Evolutionary conservation across 1,140 invertebrate species (phyloP), one percentile per base, ranked within the genome.

Genomic region (Kradibia gibbosae): DNA sequence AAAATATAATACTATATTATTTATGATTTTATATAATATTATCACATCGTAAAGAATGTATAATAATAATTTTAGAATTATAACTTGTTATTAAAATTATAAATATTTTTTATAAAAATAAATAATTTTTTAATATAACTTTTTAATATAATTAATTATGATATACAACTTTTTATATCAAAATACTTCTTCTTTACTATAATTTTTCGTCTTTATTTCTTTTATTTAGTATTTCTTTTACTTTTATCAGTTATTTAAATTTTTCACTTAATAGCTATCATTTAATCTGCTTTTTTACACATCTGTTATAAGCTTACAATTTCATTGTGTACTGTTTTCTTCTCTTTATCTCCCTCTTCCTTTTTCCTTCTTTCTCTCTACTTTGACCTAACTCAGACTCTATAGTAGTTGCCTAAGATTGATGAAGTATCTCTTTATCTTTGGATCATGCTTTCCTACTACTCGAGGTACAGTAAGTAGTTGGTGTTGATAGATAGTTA

Each of bases 401-500:
- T n/a, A n/a, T 34, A 22, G 25, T 57, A 78, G 25, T 13, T 28
- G 60, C 28, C 50, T 81, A 85, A 86, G 86, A 86, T 85, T 86
- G 86, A 86, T 86, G 84, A 83, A 77, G 82, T 83, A 80, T 85
- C 85, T 86, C 85, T 85, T 86, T 85, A 86, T 85, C 86, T 87
- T 84, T 84, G 84, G 85, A 86, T 86, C 86, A 86, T 84, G 86
- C 86, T 84, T 36, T 84, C 67, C 62, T 73, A 77, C 82, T 39
- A 20, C 70, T 57, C 53, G 36, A 36, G 53, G 83, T 84, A 86
- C 86, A 85, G 85, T 86, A 85, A 86, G 85, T 85, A 86, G 85
- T 87, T 84, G 85, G 83, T 84, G 84, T 86, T 85, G 78, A 82
- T 82, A 78, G 85, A 85, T 86, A 86, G 86, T 86, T 86, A 83